Percentiles rank a stretch among this genome's conserved stretches.
Conservation (phyloP, 2,888 invertebrate genomes). For the Lingula anatina region DNA sequence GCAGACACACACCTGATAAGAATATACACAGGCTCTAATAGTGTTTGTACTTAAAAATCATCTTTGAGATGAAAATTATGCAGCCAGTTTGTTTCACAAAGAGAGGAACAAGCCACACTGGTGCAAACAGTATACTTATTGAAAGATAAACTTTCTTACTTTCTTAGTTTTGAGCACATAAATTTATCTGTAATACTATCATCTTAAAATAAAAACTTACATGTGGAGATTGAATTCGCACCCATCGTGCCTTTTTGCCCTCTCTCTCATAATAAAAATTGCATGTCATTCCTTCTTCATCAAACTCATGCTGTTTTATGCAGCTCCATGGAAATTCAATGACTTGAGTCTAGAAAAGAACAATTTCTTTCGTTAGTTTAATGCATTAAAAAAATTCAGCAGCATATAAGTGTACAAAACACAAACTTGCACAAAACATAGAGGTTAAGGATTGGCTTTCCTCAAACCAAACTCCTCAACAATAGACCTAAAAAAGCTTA, state of each 20-base stretch:
- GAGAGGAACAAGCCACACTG: too few relatives aligned
- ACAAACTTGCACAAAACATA: neutral
- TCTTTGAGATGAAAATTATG: too few relatives aligned
- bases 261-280: slow-evolving; percentile 79
- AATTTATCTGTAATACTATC: neutral
- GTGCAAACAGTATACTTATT: too few relatives aligned
- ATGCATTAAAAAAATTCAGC: slow-evolving; percentile 1
- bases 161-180: too few relatives aligned
- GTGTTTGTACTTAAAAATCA: too few relatives aligned
- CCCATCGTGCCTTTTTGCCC: slow-evolving; percentile 75
- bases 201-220: slow-evolving; percentile 61
- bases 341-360: slow-evolving; percentile 61
- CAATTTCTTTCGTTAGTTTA: too few relatives aligned
- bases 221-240: slow-evolving; percentile 83
- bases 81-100: too few relatives aligned
- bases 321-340: slow-evolving; percentile 79
- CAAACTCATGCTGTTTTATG: slow-evolving; percentile 79
- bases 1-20: too few relatives aligned
- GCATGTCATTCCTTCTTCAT: slow-evolving; percentile 89
- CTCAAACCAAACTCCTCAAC: neutral
- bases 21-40: too few relatives aligned
- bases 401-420: neutral
- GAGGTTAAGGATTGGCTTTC: neutral
- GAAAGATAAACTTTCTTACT: too few relatives aligned
- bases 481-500: neutral